Percentiles rank a stretch among this genome's conserved stretches.
Conservation (phyloP, 2,797 vertebrate species). For the Propithecus perrieri region DNA sequence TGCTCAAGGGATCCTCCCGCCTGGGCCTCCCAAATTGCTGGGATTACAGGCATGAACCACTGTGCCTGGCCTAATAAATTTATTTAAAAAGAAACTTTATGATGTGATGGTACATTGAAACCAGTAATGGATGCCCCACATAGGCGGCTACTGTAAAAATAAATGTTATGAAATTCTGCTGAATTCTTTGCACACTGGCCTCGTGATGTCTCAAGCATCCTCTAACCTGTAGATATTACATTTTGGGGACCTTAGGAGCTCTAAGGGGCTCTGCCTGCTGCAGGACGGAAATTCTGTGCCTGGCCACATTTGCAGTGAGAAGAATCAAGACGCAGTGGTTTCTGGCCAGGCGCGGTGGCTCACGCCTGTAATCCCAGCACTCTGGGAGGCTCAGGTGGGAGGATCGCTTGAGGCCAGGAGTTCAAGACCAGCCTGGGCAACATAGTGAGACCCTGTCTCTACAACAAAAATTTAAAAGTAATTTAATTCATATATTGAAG, state of each 20-base stretch:
- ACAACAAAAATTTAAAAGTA: too few relatives aligned
- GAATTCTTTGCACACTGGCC: neutral
- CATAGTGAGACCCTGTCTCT: too few relatives aligned
- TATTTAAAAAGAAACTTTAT: neutral
- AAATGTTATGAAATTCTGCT: neutral
- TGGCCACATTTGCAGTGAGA: neutral
- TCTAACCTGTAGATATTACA: neutral
- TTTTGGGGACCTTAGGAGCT: neutral
- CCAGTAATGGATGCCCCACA: neutral
- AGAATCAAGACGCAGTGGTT: neutral
- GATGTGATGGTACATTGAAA: neutral
- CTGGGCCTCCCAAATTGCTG: neutral
- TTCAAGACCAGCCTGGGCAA: neutral
- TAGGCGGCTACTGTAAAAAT: neutral
- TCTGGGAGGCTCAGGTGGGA: neutral
- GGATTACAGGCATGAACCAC: neutral
- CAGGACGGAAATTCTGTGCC: neutral
- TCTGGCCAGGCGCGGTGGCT: too few relatives aligned
- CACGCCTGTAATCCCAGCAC: neutral
- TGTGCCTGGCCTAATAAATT: neutral
- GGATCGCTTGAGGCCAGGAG: neutral
- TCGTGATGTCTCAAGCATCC: too few relatives aligned
- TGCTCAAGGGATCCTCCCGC: neutral
- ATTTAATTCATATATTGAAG: neutral
- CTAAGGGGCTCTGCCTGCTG: neutral